Evolutionary conservation across 2,888 invertebrate species (phyloP), one percentile per base, ranked within the genome.

Genomic region (Idaea biselata): DNA sequence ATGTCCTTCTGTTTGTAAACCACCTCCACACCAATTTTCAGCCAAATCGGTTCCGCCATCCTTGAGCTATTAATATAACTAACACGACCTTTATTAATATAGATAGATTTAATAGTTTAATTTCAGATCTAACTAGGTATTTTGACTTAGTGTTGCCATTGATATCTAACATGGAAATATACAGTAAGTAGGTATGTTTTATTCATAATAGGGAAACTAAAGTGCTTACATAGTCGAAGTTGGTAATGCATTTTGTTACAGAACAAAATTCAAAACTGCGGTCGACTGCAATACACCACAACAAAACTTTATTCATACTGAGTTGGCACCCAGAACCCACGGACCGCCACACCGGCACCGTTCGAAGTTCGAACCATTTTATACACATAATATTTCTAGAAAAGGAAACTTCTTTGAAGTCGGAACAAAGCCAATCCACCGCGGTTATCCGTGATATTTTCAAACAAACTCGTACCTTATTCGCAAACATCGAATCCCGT

Each of bases 381-480:
- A 85, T 86, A 86, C 81, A 88, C 87, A 89, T 77, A 86, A 89
- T 87, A 89, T 88, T 86, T 86, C 79, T 76, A 76, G 71, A 74
- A 76, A 82, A 80, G 83, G 82, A 90, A 91, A 91, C 84, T 92
- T 88, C 87, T 92, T 92, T 92, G 91, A 91, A 92, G 88, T 90
- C 88, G 82, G 82, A 86, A 90, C 91, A 91, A 91, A 91, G 89
- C 86, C 89, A 89, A 91, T 87, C 89, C 90, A 76, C 84, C 83
- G 84, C 88, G 86, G 91, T 91, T 91, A 91, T 91, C 88, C 88
- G 83, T 82, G 88, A 91, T 91, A 91, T 91, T 90, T 87, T 84
- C 89, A 78, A 78, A 73, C 83, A 79, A 86, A 89, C 80, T 88
- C 88, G 85, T 86, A 87, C 91, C 89, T 90, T 91, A 91, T 91